A percentile compares a stretch with the other conserved stretches of the same genome.
phyloP scores from a whole-genome alignment of 2,797 vertebrate genomes.

The Phoebastria nigripes region DNA sequence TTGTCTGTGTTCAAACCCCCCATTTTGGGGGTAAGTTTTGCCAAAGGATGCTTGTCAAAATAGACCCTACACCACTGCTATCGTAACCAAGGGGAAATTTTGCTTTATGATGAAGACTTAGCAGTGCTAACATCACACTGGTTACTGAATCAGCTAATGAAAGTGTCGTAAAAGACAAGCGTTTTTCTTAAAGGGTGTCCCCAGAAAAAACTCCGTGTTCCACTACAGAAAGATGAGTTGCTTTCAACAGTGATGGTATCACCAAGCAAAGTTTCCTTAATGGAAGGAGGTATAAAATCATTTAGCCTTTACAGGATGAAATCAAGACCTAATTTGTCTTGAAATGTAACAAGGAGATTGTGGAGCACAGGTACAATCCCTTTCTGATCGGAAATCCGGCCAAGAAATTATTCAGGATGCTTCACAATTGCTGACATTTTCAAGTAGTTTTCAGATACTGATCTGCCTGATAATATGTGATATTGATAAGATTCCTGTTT shows the following conservation, averaged over 20 bases:
- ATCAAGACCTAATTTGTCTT: background rate
- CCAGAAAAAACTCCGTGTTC: background rate
- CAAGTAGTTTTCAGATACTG: background rate
- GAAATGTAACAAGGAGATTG: background rate
- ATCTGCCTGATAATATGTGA: background rate
- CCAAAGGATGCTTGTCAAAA: background rate
- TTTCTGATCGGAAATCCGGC: background rate
- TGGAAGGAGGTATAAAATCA: background rate
- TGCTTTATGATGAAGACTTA: background rate
- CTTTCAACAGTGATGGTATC: background rate
- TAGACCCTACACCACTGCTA: background rate
- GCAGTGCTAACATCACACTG: background rate
- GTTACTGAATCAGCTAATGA: background rate
- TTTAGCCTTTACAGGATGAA: background rate
- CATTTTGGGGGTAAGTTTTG: background rate
- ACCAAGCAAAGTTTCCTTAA: background rate
- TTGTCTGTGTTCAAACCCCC: background rate
- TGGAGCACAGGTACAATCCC: background rate
- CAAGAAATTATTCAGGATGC: rapidly evolving
- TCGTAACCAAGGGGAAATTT: background rate
- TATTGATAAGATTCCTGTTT: background rate
- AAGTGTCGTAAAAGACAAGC: background rate
- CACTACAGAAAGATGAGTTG: background rate
- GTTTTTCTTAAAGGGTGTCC: background rate
- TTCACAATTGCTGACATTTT: background rate